These are phyloP conservation scores for Dryobates pubescens DNA, from an alignment of 2,797 vertebrate genomes.

Conservation along the genomic window DNA sequence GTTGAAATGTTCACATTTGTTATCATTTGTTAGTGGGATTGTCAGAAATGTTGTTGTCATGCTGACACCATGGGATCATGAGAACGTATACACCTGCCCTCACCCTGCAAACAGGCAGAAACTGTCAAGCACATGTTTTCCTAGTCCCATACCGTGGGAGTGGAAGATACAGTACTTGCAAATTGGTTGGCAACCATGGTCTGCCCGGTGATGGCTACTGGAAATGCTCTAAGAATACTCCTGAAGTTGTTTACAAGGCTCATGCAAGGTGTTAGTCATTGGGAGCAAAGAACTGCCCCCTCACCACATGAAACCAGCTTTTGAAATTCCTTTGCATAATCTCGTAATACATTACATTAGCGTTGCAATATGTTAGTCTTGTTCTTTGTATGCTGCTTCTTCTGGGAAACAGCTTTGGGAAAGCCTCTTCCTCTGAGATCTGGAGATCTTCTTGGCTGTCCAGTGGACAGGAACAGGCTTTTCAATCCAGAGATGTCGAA, in stretches of 20 bases:
- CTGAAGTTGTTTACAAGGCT: background rate
- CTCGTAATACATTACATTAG: background rate
- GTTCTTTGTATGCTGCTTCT: background rate
- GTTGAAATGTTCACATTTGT: background rate
- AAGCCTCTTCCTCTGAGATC: background rate
- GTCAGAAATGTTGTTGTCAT: background rate
- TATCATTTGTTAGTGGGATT: background rate
- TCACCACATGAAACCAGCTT: background rate
- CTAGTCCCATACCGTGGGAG: background rate
- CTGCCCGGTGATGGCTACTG: background rate
- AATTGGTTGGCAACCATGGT: background rate
- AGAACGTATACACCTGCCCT: background rate
- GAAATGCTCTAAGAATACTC: background rate
- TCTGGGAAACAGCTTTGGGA: background rate
- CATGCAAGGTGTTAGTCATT: background rate
- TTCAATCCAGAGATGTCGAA: background rate
- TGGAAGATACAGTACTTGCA: background rate
- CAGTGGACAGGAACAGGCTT: background rate
- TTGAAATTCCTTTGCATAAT: background rate
- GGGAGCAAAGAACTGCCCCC: background rate
- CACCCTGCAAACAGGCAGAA: background rate
- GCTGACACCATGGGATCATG: background rate
- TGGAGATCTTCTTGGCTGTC: background rate
- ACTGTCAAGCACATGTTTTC: background rate
- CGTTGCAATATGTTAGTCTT: background rate